phyloP scores from a whole-genome alignment of 2,888 invertebrate genomes.

The Helleia helle region DNA sequence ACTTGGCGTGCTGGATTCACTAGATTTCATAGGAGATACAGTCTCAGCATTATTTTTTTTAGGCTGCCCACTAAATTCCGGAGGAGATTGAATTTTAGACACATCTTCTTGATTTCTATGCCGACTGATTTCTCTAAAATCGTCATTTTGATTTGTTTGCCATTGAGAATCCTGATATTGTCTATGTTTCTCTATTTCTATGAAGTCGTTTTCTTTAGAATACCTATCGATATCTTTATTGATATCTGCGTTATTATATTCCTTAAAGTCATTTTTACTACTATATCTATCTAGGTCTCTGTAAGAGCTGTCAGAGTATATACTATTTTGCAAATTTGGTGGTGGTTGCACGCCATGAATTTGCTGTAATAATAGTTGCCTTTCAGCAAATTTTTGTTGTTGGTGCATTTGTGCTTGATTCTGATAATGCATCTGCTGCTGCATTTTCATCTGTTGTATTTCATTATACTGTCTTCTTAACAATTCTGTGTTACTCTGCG shows the following conservation, averaged over 20 bases:
- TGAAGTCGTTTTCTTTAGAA: slow-evolving; percentile 52
- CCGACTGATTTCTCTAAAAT: slow-evolving; percentile 47
- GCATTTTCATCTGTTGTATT: slow-evolving; percentile 77
- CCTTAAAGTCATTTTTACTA: slow-evolving; percentile 60
- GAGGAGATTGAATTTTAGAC: slow-evolving; percentile 45
- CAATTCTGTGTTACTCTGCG: slow-evolving; percentile 75
- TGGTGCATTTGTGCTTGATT: slow-evolving; percentile 77
- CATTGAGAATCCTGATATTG: slow-evolving; percentile 55
- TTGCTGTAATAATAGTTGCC: slow-evolving; percentile 76
- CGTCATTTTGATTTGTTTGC: slow-evolving; percentile 48
- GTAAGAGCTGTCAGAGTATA: slow-evolving; percentile 62
- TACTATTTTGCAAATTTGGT: slow-evolving; percentile 63
- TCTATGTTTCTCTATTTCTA: slow-evolving; percentile 49
- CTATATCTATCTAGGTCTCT: slow-evolving; percentile 62
- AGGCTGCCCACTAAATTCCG: slow-evolving; percentile 43
- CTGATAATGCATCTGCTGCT: slow-evolving; percentile 77
- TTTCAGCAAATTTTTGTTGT: slow-evolving; percentile 77
- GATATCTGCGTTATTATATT: slow-evolving; percentile 52
- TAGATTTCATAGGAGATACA: slow-evolving; percentile 62
- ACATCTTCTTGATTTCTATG: slow-evolving; percentile 45
- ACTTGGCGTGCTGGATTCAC: slow-evolving; percentile 61
- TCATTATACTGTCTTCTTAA: slow-evolving; percentile 76
- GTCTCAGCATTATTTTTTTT: slow-evolving; percentile 42
- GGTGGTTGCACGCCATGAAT: slow-evolving; percentile 71
- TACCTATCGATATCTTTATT: slow-evolving; percentile 55